Conservation (phyloP, 2,888 invertebrate species). For the Philereme transversata region DNA sequence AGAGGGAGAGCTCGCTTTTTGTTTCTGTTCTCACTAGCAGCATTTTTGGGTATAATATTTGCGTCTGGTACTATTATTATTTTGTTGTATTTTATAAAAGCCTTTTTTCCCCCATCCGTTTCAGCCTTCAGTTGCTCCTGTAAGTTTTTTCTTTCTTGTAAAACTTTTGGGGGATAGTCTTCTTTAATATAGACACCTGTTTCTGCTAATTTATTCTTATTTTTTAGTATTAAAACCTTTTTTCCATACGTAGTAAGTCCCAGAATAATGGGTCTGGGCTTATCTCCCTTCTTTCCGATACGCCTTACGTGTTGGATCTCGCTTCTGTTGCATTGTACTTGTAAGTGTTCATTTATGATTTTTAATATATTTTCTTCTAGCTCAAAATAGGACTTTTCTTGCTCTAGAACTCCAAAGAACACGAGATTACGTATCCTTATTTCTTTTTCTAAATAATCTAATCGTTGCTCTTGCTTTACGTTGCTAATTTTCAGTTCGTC, state of each 20-base stretch:
- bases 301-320: slow-evolving; percentile 7
- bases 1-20: too few relatives aligned
- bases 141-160: slow-evolving; percentile 5
- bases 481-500: not conserved
- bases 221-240: slow-evolving; percentile 3
- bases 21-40: too few relatives aligned
- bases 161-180: slow-evolving; percentile 5
- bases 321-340: not conserved
- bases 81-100: slow-evolving; percentile 4
- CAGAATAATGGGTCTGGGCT: slow-evolving; percentile 1
- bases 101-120: slow-evolving; percentile 2
- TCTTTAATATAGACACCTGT: slow-evolving; percentile 5
- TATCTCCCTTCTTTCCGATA: slow-evolving; percentile 5
- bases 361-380: not conserved
- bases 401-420: not conserved
- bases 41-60: too few relatives aligned
- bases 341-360: not conserved
- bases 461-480: not conserved
- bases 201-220: not conserved
- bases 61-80: not conserved
- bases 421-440: not conserved
- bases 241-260: slow-evolving; percentile 1
- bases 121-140: slow-evolving; percentile 3
- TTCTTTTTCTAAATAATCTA: not conserved
- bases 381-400: slow-evolving; percentile 1